Percentiles rank a stretch among this genome's conserved stretches.
These are phyloP conservation scores for Oconnorella tubifera DNA, from an alignment of 2,888 invertebrate genomes.

Conservation along the genomic window DNA sequence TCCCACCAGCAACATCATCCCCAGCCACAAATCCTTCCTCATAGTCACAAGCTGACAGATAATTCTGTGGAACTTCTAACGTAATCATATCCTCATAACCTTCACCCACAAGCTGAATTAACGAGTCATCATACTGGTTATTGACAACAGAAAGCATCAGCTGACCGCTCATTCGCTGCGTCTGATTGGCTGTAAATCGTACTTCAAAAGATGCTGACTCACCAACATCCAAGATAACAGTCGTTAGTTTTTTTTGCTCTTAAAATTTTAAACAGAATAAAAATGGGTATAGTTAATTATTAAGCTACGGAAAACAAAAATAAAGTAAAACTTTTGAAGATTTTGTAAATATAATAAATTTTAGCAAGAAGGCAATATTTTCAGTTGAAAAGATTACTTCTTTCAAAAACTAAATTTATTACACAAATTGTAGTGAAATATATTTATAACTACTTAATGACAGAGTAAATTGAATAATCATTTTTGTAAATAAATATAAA, in stretches of 20 bases:
- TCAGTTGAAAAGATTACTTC: too few species aligned
- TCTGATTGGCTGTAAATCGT: constrained; percentile 43
- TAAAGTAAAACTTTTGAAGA: too few species aligned
- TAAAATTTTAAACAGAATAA: neutral
- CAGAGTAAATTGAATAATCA: too few species aligned
- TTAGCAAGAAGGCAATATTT: too few species aligned
- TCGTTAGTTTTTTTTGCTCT: constrained; percentile 34
- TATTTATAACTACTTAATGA: too few species aligned
- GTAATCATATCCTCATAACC: constrained; percentile 59
- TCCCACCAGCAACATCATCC: constrained; percentile 53
- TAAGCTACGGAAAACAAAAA: too few species aligned
- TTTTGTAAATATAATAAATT: too few species aligned
- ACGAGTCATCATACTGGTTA: constrained; percentile 63
- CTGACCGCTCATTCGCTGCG: constrained; percentile 48
- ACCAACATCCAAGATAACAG: constrained; percentile 49
- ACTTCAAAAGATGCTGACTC: constrained; percentile 49
- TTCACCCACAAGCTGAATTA: constrained; percentile 58
- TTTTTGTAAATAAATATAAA: too few species aligned
- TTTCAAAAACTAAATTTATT: too few species aligned
- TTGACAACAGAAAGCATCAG: constrained; percentile 59
- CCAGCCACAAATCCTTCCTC: constrained; percentile 53
- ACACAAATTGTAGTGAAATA: too few species aligned
- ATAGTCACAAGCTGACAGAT: constrained; percentile 37
- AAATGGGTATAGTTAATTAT: neutral
- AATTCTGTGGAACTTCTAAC: constrained; percentile 56